phyloP scores from a whole-genome alignment of 1,140 invertebrate species.

The Centruroides sculpturatus region DNA sequence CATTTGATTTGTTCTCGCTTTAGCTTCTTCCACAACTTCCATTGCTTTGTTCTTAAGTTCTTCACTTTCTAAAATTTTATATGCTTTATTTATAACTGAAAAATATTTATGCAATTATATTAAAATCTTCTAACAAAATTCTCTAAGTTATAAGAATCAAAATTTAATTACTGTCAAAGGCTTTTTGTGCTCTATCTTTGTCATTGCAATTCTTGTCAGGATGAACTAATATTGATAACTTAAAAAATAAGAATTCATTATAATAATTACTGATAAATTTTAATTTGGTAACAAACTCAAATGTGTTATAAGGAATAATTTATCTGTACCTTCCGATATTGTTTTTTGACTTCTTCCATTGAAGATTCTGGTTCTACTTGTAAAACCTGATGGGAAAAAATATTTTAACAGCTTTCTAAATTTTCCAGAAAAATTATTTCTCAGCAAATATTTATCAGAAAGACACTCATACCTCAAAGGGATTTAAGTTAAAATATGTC shows the following conservation, averaged over 20 bases:
- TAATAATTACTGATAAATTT: too few relatives aligned
- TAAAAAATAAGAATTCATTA: too few relatives aligned
- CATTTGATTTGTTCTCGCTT: slow-evolving; percentile 83
- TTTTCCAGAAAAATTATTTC: background rate
- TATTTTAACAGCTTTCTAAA: slow-evolving; percentile 15
- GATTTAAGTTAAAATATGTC: slow-evolving; percentile 92
- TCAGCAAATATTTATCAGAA: background rate
- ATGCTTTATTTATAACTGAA: slow-evolving; percentile 82
- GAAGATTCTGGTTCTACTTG: slow-evolving; percentile 81
- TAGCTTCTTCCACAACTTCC: slow-evolving; percentile 94
- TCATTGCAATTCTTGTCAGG: slow-evolving; percentile 98
- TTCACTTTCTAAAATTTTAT: slow-evolving; percentile 91
- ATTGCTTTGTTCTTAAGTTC: slow-evolving; percentile 83
- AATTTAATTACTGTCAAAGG: slow-evolving; percentile 33
- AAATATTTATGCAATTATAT: too few relatives aligned
- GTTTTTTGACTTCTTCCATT: slow-evolving; percentile 88
- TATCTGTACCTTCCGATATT: slow-evolving; percentile 53
- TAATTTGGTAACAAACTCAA: too few relatives aligned
- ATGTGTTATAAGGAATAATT: too few relatives aligned
- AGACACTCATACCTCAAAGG: slow-evolving; percentile 52
- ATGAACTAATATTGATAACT: slow-evolving; percentile 91
- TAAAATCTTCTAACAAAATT: too few relatives aligned
- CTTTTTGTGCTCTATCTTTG: slow-evolving; percentile 75
- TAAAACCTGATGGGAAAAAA: slow-evolving; percentile 38
- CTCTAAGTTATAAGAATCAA: too few relatives aligned